phyloP scores from a whole-genome alignment of 2,113 vertebrate species.

The Procapra przewalskii region DNA sequence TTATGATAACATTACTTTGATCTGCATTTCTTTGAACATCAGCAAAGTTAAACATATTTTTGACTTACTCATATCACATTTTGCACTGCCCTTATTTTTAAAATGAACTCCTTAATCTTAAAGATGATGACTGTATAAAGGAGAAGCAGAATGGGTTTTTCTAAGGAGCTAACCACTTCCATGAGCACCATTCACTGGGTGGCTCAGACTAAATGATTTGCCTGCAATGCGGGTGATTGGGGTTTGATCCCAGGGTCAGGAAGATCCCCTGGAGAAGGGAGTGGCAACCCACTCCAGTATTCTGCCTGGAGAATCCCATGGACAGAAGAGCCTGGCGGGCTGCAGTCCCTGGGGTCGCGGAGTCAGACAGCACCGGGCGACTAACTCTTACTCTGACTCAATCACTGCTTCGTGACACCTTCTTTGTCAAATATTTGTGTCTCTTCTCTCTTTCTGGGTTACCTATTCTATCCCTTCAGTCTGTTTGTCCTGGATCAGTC shows the following conservation, averaged over 20 bases:
- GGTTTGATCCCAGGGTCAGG: background rate
- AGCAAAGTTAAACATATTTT: background rate
- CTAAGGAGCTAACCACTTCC: background rate
- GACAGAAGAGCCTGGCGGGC: background rate
- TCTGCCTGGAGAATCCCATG: background rate
- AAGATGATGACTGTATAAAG: accelerated
- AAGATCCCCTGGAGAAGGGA: background rate
- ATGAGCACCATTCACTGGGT: background rate
- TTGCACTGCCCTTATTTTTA: background rate
- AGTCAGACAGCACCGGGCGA: accelerated
- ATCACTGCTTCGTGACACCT: accelerated
- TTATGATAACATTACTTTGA: accelerated
- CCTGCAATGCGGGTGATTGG: accelerated
- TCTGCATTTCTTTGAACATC: background rate
- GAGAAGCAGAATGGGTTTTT: accelerated
- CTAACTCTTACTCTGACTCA: background rate
- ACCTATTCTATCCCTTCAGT: accelerated
- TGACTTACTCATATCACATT: background rate
- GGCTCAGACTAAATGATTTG: background rate
- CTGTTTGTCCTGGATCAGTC: accelerated
- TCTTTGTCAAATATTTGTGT: accelerated
- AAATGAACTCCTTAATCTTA: background rate
- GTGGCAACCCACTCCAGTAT: background rate
- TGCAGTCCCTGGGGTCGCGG: background rate
- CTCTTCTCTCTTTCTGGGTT: background rate